Conservation (phyloP, 2,113 vertebrate species). For the Erythrolamprus reginae region DNA sequence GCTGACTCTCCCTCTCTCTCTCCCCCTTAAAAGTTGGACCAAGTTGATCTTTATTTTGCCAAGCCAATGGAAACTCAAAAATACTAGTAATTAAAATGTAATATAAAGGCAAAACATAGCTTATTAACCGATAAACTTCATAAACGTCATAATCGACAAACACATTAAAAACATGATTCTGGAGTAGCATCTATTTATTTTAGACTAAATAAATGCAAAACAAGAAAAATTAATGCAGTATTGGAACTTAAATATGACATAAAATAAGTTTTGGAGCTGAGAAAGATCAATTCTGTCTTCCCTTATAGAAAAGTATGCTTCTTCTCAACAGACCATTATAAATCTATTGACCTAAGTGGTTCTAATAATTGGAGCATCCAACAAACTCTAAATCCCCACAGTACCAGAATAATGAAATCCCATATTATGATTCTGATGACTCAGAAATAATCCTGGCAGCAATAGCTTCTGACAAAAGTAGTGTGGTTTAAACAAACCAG, state of each 20-base stretch:
- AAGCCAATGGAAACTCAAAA: conserved; percentile 62
- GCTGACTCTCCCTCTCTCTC: conserved; percentile 43
- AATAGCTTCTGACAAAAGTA: not conserved
- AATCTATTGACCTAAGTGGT: not conserved
- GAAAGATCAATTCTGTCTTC: conserved; percentile 37
- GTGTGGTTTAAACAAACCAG: not conserved
- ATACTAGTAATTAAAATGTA: conserved; percentile 32
- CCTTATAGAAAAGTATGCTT: not conserved
- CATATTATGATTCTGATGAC: not conserved
- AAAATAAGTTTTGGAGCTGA: conserved; percentile 41
- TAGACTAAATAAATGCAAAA: conserved; percentile 44
- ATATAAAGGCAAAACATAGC: conserved; percentile 28
- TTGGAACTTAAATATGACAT: conserved; percentile 40
- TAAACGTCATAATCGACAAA: conserved; percentile 34
- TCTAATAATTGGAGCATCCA: not conserved
- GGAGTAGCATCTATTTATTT: conserved; percentile 8
- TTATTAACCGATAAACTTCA: too few species aligned
- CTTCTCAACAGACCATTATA: conserved; percentile 10
- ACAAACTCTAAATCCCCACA: not conserved
- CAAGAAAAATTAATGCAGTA: conserved; percentile 37
- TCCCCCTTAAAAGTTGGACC: conserved; percentile 63
- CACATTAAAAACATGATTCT: conserved; percentile 48
- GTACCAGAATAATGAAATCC: not conserved
- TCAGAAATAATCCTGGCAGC: not conserved
- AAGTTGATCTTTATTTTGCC: conserved; percentile 58